Evolutionary conservation across 2,113 vertebrate genomes (phyloP), one percentile per base, ranked within the genome.

Genomic region (Benitochromis conjunctus): DNA sequence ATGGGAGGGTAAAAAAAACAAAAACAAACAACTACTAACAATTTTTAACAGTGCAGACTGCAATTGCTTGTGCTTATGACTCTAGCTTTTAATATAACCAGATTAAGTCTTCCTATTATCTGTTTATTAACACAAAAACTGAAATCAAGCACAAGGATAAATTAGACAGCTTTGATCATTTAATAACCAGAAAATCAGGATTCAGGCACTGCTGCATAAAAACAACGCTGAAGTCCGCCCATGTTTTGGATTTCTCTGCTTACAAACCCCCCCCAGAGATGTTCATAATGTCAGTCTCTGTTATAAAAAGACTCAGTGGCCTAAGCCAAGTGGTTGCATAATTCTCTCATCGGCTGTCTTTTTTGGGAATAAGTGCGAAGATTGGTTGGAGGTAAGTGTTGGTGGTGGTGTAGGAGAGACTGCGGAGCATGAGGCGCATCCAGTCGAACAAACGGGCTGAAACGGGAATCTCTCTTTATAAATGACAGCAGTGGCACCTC

Each of bases 311-410:
- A 88, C 57, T 60, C 18, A 0, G 48, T 24, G 34, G 81, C 81
- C 89, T 87, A 84, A 85, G 81, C 46, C 86, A 88, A 46, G 79
- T 24, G 80, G 87, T 94, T 95, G 92, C 91, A 89, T 93, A 93
- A 94, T 92, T 86, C 86, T 83, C 74, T 91, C 91, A 79, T 84
- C 38, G 46, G 62, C 41, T 69, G 78, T 79, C 48, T 86, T 82
- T 85, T 86, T 91, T 78, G 58, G 83, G 81, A 48, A 31, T 26
- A 80, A 76, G 79, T 43, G 84, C 26, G 24, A 21, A 78, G 66
- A 83, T 77, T 48, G 7, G 41, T 74, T 53, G 66, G 64, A 86
- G 69, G 79, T 41, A 31, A 83, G 83, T 85, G 82, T 46, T 19
- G 81, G 78, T 57, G 80, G 26, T 76, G 36, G 64, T 31, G 79